Evolutionary conservation across 1,140 invertebrate species (phyloP).

Genomic region (Himalopsyche phryganea): DNA sequence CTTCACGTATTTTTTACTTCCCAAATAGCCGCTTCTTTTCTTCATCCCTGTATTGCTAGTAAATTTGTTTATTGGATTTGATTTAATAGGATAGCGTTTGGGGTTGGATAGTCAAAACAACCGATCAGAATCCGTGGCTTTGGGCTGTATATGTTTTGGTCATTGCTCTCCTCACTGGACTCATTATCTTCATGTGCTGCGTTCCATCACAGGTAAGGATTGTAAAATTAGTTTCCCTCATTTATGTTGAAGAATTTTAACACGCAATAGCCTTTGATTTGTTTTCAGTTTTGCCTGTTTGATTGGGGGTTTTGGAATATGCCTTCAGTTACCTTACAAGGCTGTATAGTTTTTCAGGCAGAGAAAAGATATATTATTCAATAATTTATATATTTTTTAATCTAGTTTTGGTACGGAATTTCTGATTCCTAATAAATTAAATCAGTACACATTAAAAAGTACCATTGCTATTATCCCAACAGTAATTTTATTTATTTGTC

Average conservation of each 20-base stretch:
- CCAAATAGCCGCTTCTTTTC: too few species aligned
- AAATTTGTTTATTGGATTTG: conserved; percentile 17
- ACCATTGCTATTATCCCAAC: too few species aligned
- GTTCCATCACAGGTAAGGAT: conserved; percentile 55
- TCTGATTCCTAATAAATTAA: too few species aligned
- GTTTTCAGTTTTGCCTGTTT: not conserved
- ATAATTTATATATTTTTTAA: not conserved
- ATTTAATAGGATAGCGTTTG: conserved; percentile 74
- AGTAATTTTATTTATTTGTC: too few species aligned
- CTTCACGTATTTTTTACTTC: too few species aligned
- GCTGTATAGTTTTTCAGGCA: too few species aligned
- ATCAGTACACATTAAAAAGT: too few species aligned
- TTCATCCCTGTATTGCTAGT: conserved; percentile 1
- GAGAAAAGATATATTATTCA: too few species aligned
- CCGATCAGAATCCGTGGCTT: conserved; percentile 86
- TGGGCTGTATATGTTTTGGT: conserved; percentile 84
- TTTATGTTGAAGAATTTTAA: not conserved
- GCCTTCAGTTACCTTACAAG: too few species aligned
- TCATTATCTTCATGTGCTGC: conserved; percentile 82
- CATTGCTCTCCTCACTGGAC: conserved; percentile 71
- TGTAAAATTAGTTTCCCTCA: conserved; percentile 15
- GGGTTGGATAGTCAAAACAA: conserved; percentile 74
- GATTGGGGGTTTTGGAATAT: too few species aligned
- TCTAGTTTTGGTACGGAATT: too few species aligned
- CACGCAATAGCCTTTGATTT: not conserved